phyloP scores from a whole-genome alignment of 2,113 vertebrate genomes.

The Cyprinodon variegatus region DNA sequence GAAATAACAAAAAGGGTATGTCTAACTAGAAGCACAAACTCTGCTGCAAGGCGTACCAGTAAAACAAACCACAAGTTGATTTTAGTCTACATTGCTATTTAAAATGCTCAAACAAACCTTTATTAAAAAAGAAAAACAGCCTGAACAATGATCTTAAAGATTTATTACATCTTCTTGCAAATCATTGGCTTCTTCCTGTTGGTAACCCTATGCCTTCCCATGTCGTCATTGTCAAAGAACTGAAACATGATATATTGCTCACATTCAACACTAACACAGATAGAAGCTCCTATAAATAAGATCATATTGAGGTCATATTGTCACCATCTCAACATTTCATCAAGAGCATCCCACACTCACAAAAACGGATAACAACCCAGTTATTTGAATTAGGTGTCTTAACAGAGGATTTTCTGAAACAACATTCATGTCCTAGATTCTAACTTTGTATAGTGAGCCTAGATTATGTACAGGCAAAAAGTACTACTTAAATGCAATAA shows the following conservation, averaged over 20 bases:
- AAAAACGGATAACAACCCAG: background rate
- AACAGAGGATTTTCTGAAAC: background rate
- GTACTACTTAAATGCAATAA: background rate
- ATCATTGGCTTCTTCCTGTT: background rate
- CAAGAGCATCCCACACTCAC: background rate
- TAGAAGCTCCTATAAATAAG: background rate
- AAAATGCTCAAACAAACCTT: background rate
- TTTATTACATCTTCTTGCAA: background rate
- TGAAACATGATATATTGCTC: background rate
- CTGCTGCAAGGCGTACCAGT: background rate
- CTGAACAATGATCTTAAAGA: too few relatives aligned
- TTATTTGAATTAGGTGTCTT: background rate
- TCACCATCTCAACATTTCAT: background rate
- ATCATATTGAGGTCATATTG: background rate
- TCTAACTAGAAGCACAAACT: background rate
- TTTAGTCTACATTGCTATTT: background rate
- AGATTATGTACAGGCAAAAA: background rate
- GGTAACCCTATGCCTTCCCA: background rate
- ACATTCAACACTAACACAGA: background rate
- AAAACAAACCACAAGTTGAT: background rate
- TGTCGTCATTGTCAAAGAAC: background rate
- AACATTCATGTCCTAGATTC: background rate
- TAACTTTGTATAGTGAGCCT: background rate
- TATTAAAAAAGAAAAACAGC: background rate
- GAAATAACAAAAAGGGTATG: constrained; percentile 22